Percentiles rank a stretch among this genome's conserved stretches.
Evolutionary conservation across 2,888 invertebrate species (phyloP).

Genomic region (Tachina lurida): DNA sequence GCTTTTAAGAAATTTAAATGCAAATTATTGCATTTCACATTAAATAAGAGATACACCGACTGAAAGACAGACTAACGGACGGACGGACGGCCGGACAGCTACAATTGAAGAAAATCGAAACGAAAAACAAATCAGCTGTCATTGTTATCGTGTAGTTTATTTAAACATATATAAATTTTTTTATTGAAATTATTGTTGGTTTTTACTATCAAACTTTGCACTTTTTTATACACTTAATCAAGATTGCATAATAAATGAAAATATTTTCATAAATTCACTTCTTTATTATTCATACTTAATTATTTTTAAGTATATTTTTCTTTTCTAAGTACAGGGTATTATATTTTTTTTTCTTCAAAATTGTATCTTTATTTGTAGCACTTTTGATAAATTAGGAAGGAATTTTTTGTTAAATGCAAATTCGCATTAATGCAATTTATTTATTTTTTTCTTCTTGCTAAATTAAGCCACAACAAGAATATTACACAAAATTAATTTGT

Average conservation of each 20-base stretch:
- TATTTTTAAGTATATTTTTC: neutral
- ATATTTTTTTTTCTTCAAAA: slow-evolving; percentile 6
- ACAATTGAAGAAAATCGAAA: slow-evolving; percentile 19
- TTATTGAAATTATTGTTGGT: slow-evolving; percentile 39
- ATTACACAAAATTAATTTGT: slow-evolving; percentile 36
- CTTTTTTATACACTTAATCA: slow-evolving; percentile 31
- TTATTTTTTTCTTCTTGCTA: slow-evolving; percentile 19
- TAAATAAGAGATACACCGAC: neutral
- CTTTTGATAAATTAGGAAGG: slow-evolving; percentile 32
- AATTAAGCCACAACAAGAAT: slow-evolving; percentile 24
- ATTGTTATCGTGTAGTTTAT: slow-evolving; percentile 28
- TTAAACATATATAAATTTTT: neutral
- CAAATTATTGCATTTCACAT: slow-evolving; percentile 43
- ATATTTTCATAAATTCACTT: slow-evolving; percentile 37
- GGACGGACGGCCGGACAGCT: neutral
- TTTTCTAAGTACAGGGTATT: slow-evolving; percentile 10
- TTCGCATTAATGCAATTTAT: slow-evolving; percentile 8
- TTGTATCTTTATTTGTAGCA: slow-evolving; percentile 45
- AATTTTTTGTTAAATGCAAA: slow-evolving; percentile 33
- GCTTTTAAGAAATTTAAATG: slow-evolving; percentile 47
- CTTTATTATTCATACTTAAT: slow-evolving; percentile 45
- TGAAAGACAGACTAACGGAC: neutral
- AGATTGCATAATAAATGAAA: slow-evolving; percentile 62
- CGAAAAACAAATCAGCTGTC: slow-evolving; percentile 32
- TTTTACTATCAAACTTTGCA: slow-evolving; percentile 15